A percentile compares a stretch with the other conserved stretches of the same genome.
These are phyloP conservation scores for Acanthurus leucopareius DNA, from an alignment of 2,797 vertebrate genomes.

Conservation along the genomic window DNA sequence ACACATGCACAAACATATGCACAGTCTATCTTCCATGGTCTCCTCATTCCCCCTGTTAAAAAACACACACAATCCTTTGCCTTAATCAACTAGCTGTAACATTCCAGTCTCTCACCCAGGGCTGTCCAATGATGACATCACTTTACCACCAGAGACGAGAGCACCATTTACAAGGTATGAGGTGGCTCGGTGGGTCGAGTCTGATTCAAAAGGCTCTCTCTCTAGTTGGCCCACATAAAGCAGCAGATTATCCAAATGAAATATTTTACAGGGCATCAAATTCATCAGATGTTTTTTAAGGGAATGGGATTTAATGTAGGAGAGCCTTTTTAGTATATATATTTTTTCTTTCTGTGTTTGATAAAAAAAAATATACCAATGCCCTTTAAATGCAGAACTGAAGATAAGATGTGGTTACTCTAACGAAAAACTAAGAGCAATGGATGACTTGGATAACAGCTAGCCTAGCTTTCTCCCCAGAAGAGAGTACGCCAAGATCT, in stretches of 20 bases:
- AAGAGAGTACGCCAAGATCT: too few species aligned
- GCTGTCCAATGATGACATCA: constrained; percentile 69
- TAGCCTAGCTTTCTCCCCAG: too few species aligned
- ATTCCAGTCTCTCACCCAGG: constrained; percentile 61
- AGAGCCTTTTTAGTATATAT: too few species aligned
- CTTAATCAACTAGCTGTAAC: constrained; percentile 72
- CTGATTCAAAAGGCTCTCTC: constrained; percentile 31
- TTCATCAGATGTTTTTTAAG: background rate
- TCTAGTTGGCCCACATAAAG: constrained; percentile 21
- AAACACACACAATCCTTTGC: constrained; percentile 65
- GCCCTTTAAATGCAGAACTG: too few species aligned
- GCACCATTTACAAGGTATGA: constrained; percentile 52
- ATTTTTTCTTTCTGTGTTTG: too few species aligned
- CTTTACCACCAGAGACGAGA: constrained; percentile 32
- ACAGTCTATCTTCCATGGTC: constrained; percentile 32
- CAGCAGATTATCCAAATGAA: constrained; percentile 40
- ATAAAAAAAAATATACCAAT: too few species aligned
- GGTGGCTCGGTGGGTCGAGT: constrained; percentile 23
- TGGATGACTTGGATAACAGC: too few species aligned
- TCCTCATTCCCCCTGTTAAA: constrained; percentile 53
- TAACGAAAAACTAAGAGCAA: too few species aligned
- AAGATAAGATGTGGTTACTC: too few species aligned
- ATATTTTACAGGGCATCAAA: constrained; percentile 40
- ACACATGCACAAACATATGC: constrained; percentile 52
- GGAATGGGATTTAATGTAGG: background rate